Conservation (phyloP, 64 coral and sea anemone genomes). For the Pocillopora verrucosa region DNA sequence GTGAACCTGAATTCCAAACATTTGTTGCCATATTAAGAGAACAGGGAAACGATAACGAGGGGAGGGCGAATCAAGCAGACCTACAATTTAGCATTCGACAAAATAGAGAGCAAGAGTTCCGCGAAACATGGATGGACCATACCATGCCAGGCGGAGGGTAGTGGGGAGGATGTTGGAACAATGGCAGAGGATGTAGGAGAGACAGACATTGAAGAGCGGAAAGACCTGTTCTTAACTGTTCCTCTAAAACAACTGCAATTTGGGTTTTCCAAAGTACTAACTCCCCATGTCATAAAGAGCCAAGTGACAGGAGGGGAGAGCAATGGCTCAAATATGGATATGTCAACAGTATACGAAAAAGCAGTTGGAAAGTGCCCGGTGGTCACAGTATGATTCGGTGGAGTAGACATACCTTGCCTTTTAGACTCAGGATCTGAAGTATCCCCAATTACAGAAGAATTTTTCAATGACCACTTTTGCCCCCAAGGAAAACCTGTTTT, state of each 20-base stretch:
- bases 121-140: constrained; percentile 70
- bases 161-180: constrained; percentile 59
- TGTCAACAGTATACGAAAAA: constrained; percentile 41
- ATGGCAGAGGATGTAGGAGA: constrained; percentile 73
- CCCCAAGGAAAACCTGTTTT: background rate
- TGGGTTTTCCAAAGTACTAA: no score
- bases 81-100: constrained; percentile 73
- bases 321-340: constrained; percentile 22
- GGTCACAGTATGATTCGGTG: constrained; percentile 38
- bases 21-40: constrained; percentile 73
- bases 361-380: constrained; percentile 67
- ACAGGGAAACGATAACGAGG: constrained; percentile 68
- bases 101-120: no score
- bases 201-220: no score
- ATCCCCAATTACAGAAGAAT: constrained; percentile 51
- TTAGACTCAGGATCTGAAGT: constrained; percentile 64
- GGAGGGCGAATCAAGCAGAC: constrained; percentile 63
- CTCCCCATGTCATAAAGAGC: constrained; percentile 27
- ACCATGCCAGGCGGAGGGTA: constrained; percentile 48
- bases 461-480: constrained; percentile 52
- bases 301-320: constrained; percentile 38
- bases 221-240: no score
- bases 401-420: constrained; percentile 43
- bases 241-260: no score
- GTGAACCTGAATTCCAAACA: constrained; percentile 64